Base-by-base conservation (phyloP, 2,888 invertebrate genomes). In the Schrankia costaestrigalis region DNA sequence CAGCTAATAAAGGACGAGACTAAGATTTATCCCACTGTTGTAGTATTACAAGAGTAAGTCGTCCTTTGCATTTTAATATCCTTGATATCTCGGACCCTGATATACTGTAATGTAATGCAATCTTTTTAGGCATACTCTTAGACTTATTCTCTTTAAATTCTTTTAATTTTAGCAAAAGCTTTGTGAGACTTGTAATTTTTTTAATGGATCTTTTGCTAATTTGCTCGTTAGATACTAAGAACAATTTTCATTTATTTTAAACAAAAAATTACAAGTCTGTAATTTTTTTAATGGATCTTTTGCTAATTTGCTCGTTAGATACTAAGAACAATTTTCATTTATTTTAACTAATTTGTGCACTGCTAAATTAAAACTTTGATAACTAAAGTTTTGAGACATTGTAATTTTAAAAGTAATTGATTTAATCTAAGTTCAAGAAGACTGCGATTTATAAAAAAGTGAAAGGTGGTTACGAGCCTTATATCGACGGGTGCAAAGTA, bases 11-110 rank as follows among this genome's bases (percentile, higher is more conserved):
- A 44, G 31, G 5, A 9, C 11, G 21, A 13, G 7, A 19, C 35
- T 35, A 44, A 43, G 45, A 52, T 56, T 48, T 45, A 48, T 56
- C 23, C 29, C 17, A 44, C 35, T 44, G 26, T 36, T 35, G 33
- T 32, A 9, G 26, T 41, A 45, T 45, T 28, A 57, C 31, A 52
- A 64, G 54, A 56, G 60, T 61, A 64, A 69, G 58, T 52, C 55
- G 41, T 32, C 42, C 56, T 69, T 67, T 65, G 68, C 64, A 70
- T 70, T 63, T 69, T 63, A 70, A 70, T 66, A 59, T 44, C 31
- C 36, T 10, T 29, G 26, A 49, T 53, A 49, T 56, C 57, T 44
- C 49, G 17, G 28, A 17, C 23, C 23, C 29, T 56, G 52, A 59
- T 54, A 52, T 56, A 62, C 47, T 45, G 51, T 42, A 33, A 52